Evolutionary conservation across 1,140 invertebrate species (phyloP), one percentile per base, ranked within the genome.

Genomic region (Aricia agestis): DNA sequence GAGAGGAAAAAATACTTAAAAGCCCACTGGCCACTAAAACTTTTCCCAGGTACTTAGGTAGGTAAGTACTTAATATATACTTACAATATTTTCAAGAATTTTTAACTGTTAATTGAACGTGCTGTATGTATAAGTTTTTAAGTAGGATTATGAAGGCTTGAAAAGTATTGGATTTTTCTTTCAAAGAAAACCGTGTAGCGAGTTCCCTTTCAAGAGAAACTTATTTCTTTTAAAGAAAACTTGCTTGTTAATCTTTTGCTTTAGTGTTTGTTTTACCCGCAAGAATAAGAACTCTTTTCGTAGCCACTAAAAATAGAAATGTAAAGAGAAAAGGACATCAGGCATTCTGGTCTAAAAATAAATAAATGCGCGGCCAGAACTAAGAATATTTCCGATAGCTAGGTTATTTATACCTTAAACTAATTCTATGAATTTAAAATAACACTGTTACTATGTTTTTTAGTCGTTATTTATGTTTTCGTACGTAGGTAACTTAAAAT

Each of bases 221-320:
- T 52, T 52, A 52, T 52, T 52, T 52, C 13, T 52, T 52, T 52
- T 10, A 52, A 11, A 52, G 45, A 52, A 52, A 52, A 52, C 45
- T 52, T 52, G 45, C 45, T 52, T 52, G 45, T 52, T 52, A 52
- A 52, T 52, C 45, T 52, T 52, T 52, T 52, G 45, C 45, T 52
- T 15, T 15, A 52, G 45, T 52, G 45, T 52, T 52, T 11, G 45
- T 52, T 52, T 52, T 52, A 52, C 1, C 45, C 45, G 9, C 13
- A 52, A 52, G 45, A 52, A 52, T 52, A 52, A 52, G 45, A 52
- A 52, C 10, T 52, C 11, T 5, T 52, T 15, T 52, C 36, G 45
- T 9, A 52, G 45, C 45, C 13, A 52, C 45, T 52, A 13, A 45
- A 45, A 52, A 52, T 52, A 52, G 45, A 13, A 36, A 36, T 36